Evolutionary conservation across 2,113 vertebrate genomes (phyloP).

Genomic region (Clarias magur): DNA sequence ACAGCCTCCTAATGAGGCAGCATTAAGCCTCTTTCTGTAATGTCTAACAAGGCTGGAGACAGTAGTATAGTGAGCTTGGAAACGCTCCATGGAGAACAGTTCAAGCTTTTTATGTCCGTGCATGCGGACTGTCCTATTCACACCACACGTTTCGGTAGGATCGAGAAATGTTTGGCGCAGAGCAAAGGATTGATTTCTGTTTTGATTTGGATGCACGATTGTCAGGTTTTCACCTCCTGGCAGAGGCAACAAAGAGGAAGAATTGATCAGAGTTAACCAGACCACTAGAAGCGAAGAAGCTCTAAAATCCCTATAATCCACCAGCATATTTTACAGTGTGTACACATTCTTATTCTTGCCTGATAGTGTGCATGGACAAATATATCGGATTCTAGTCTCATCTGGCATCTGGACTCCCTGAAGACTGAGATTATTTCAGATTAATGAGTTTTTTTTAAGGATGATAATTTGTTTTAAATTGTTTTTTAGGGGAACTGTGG

Average conservation of each 20-base stretch:
- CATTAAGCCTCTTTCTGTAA: background rate
- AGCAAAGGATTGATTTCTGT: background rate
- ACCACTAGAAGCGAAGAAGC: background rate
- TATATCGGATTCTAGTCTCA: slow-evolving; percentile 13
- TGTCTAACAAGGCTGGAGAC: background rate
- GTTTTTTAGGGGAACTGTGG: background rate
- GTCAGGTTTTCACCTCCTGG: background rate
- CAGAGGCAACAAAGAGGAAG: background rate
- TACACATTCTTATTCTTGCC: background rate
- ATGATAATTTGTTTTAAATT: slow-evolving; percentile 8
- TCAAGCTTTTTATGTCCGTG: background rate
- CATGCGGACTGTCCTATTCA: background rate
- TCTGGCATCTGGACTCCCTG: background rate
- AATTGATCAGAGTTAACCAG: background rate
- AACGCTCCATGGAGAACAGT: background rate
- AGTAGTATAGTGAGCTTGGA: background rate
- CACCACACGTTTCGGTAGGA: background rate
- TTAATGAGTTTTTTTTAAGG: background rate
- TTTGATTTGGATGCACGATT: background rate
- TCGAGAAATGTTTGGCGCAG: background rate
- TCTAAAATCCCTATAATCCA: background rate
- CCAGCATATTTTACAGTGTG: background rate
- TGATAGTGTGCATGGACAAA: background rate
- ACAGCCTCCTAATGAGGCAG: too few species aligned
- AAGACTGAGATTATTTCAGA: background rate